Base-by-base conservation (phyloP, 2,113 vertebrate species). In the Leucosticte australis region DNA sequence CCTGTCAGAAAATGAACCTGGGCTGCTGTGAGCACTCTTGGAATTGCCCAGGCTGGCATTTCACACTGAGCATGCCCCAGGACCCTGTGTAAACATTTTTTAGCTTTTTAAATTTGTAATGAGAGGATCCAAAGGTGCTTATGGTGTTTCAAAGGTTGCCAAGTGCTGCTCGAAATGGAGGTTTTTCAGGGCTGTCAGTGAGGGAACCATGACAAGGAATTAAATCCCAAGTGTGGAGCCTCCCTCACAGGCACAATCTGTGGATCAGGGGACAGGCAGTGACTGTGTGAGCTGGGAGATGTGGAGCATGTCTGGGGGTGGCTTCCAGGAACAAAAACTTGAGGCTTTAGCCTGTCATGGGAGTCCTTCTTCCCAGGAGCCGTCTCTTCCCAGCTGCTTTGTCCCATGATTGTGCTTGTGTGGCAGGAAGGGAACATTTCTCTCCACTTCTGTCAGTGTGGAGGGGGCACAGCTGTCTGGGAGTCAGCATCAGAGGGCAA, bases 231-330 rank as follows among this genome's bases (percentile, higher is more conserved):
- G 13, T 24, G 28, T 30, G 23, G 52, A 39, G 37, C 10, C 20
- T 18, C 19, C 13, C 15, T 6, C 0, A 2, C 0, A 6, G 57
- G 56, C 62, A 44, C 0, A 0, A 13, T 13, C 31, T 39, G 37
- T 1, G 6, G 53, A 31, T 52, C 20, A 31, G 35, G 33, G 35
- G 22, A 37, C 11, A 37, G 49, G 20, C 1, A 1, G 15, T 0
- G 2, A 3, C 15, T 2, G 2, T 30, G 62, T 22, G 52, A 90
- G 20, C 28, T 62, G 63, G 71, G 37, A 0, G 6, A 41, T 26
- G 33, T 20, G 18, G 68, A 52, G 5, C 62, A 19, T 0, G 0
- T 46, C 23, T 35, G 42, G 55, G 64, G 13, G 24, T 62, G 81
- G 39, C n/a, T 92, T 68, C 37, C 55, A 83, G 31, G 8, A 62